Evolutionary conservation across 2,888 invertebrate genomes (phyloP).

Genomic region (Drosophila longiperda): DNA sequence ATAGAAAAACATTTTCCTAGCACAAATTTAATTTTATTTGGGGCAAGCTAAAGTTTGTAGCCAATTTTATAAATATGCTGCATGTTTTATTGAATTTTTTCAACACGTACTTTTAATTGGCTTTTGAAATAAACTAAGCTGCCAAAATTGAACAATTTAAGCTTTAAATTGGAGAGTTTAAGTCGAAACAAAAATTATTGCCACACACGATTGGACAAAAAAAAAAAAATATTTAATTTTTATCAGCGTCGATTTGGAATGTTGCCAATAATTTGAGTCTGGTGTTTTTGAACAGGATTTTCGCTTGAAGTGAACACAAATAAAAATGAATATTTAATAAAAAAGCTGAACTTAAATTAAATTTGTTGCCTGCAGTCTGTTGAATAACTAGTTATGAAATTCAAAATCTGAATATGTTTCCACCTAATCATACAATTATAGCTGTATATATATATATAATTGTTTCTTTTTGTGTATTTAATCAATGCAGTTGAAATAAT

Average conservation of each 20-base stretch:
- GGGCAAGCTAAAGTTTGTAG: background rate
- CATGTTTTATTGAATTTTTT: conserved; percentile 1
- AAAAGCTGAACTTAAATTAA: background rate
- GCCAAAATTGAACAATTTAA: background rate
- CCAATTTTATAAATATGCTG: background rate
- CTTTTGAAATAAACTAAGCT: conserved; percentile 2
- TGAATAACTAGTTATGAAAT: background rate
- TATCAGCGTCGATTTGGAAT: background rate
- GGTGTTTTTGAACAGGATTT: background rate
- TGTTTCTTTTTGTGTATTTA: background rate
- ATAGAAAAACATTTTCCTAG: background rate
- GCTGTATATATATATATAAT: background rate
- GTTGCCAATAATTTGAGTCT: background rate
- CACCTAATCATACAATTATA: background rate
- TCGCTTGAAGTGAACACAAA: background rate
- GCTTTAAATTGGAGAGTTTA: background rate
- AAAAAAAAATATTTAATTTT: background rate
- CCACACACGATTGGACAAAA: background rate
- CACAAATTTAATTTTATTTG: background rate
- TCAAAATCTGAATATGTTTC: background rate
- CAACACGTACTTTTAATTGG: background rate
- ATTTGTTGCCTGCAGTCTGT: background rate
- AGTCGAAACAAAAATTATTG: background rate
- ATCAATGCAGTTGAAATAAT: background rate
- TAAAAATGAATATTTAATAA: background rate